Evolutionary conservation across 2,888 invertebrate genomes (phyloP).

Genomic region (Liodrosophila aerea): DNA sequence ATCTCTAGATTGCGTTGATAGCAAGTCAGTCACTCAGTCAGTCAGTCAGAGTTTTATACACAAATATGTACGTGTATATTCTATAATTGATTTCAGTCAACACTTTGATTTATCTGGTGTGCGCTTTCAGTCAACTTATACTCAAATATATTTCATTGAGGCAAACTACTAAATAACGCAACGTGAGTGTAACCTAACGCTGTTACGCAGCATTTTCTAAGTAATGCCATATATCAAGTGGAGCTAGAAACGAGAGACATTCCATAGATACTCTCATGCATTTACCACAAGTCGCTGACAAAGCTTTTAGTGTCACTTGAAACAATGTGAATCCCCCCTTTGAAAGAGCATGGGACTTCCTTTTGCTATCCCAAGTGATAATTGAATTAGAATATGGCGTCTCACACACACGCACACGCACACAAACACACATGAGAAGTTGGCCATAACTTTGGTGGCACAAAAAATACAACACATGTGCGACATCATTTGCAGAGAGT

Average conservation of each 20-base stretch:
- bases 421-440: constrained; percentile 19
- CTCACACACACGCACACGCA: constrained; percentile 34
- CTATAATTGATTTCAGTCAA: background rate
- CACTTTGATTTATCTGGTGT: constrained; percentile 49
- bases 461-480: constrained; percentile 71
- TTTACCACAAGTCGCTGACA: constrained; percentile 75
- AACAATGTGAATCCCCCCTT: constrained; percentile 17
- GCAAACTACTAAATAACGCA: constrained; percentile 61
- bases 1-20: no score
- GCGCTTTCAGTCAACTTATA: constrained; percentile 39
- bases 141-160: constrained; percentile 48
- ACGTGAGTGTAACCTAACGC: constrained; percentile 23
- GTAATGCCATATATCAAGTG: constrained; percentile 73
- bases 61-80: no score
- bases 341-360: constrained; percentile 11
- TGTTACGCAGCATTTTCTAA: constrained; percentile 47
- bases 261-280: constrained; percentile 53
- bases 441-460: constrained; percentile 55
- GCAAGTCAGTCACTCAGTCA: no score
- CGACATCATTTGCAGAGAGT: constrained; percentile 59
- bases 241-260: constrained; percentile 28
- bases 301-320: constrained; percentile 79
- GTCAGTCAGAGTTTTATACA: no score
- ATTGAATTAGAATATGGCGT: constrained; percentile 81
- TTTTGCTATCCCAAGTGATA: constrained; percentile 71